Base-by-base conservation (phyloP, 2,113 vertebrate species). In the Pipra filicauda region DNA sequence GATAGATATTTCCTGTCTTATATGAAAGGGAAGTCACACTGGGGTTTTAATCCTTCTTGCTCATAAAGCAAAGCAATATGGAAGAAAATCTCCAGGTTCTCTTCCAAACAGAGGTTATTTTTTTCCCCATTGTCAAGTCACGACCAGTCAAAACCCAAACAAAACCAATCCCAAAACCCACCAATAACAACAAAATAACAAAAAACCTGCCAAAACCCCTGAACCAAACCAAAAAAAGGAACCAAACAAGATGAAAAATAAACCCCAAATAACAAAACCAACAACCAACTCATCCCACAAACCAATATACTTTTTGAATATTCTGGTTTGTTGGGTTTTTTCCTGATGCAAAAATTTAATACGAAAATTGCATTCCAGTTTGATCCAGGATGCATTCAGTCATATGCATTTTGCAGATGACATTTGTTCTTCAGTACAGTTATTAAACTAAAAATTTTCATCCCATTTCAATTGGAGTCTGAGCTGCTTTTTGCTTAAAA, bases 401-500 rank as follows among this genome's bases (percentile, higher is more conserved):
- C 52, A 17, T 18, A 22, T 71, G 13, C 11, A 69, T 74, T 85
- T 95, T 82, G 41, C 30, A 73, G 43, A 78, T 59, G 6, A 51
- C 8, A 19, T 55, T 52, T 80, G 70, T 77, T 49, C 23, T 80
- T 91, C 30, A 35, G 24, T 35, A 28, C 6, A 62, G 23, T 85
- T 75, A 70, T 33, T 79, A 83, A 85, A 78, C 48, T 86, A 67
- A 81, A 89, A 76, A 71, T 37, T 46, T 70, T 65, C 21, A 65
- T 74, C n/a, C 37, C 17, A 37, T 78, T 92, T 75, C 75, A 84
- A 4, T 3, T 44, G 39, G 23, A 87, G n/a, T 44, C 28, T 80
- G 43, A 51, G 31, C 33, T 72, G 43, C 17, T 76, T 80, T 94
- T 88, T 90, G 46, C 71, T 76, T 93, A 75, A 76, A 72, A 90